Conservation (phyloP, 2,113 vertebrate species). For the Probosciger aterrimus region DNA sequence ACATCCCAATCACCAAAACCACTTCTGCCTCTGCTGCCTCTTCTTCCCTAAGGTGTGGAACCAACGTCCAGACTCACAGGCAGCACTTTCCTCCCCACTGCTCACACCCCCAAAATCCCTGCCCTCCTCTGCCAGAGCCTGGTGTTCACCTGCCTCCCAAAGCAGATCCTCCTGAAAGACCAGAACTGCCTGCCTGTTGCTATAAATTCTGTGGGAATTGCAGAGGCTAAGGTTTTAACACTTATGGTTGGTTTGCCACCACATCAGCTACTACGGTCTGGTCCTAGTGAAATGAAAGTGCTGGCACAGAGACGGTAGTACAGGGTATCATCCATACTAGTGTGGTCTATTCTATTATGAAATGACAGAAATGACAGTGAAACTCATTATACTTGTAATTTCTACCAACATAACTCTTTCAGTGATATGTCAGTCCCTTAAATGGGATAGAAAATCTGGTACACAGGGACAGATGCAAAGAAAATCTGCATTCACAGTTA, state of each 20-base stretch:
- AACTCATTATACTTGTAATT: background rate
- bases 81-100: background rate
- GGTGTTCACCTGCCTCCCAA: accelerated
- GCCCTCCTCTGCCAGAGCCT: background rate
- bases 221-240: background rate
- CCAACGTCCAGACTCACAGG: background rate
- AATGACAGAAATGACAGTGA: background rate
- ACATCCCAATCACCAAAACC: background rate
- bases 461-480: background rate
- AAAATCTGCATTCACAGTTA: background rate
- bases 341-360: background rate
- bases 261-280: background rate
- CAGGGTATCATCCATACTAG: background rate
- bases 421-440: background rate
- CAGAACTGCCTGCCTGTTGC: background rate
- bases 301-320: background rate
- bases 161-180: background rate
- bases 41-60: background rate
- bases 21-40: background rate
- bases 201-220: background rate
- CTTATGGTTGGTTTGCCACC: background rate
- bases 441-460: background rate
- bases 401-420: background rate
- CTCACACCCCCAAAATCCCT: background rate
- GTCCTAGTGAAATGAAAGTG: background rate